Evolutionary conservation across 2,797 vertebrate genomes (phyloP), one percentile per base, ranked within the genome.

Genomic region (Thaleichthys pacificus): DNA sequence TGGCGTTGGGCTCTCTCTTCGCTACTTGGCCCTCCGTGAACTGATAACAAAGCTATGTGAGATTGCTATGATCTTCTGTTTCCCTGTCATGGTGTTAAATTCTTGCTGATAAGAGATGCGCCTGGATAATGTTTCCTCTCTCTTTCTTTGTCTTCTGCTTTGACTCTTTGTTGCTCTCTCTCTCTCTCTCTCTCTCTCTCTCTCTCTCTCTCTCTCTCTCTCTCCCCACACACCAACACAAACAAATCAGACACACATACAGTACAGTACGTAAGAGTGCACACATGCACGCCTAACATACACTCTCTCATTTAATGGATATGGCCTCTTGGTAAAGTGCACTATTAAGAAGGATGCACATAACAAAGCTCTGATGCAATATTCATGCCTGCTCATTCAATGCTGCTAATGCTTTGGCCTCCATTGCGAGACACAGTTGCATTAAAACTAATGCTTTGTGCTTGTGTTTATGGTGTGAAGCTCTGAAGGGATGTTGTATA

Each of bases 311-410:
- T 90, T 91, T 90, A 91, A 92, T 91, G 89, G 89, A 87, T 82
- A 92, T 91, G 90, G 91, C 91, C 90, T 88, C 87, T 91, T 93
- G 89, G 90, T 94, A 95, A 96, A 95, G 93, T 94, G 92, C 93
- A 92, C 91, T 92, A 95, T 95, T 95, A 95, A 93, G 92, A 93
- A 92, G 92, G 94, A 91, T 86, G 90, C 85, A 85, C 91, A 89
- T 90, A 94, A 94, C 92, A 95, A 94, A 91, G 92, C 93, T 90
- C 90, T 88, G 88, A 94, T 95, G 90, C 93, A 96, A 95, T 94
- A 95, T 93, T 93, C 92, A 96, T 94, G 93, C 85, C 84, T 91
- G 86, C 90, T 86, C 89, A 91, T 47, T 47, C 42, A 47, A 47
- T 14, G 9, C 42, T 47, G 12, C 68, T 71, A 88, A 91, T 88